These are phyloP conservation scores for Hydriomena furcata DNA, from an alignment of 2,888 invertebrate genomes.

Conservation along the genomic window DNA sequence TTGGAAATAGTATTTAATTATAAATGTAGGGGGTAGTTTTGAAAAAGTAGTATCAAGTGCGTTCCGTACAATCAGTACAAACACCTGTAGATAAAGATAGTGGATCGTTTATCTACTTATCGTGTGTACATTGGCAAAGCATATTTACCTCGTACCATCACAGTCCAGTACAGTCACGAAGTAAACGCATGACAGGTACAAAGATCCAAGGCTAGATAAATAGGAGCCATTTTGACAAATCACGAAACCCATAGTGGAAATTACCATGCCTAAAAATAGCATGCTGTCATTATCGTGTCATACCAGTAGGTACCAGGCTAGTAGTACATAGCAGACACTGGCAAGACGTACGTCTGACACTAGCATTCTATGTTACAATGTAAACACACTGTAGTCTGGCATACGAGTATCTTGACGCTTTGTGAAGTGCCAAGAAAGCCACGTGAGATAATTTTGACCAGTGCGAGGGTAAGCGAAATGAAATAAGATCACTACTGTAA, in stretches of 20 bases:
- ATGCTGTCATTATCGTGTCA: too few relatives aligned
- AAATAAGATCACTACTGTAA: too few relatives aligned
- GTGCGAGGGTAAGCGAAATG: too few relatives aligned
- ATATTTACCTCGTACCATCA: slow-evolving; percentile 26
- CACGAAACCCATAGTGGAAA: background rate
- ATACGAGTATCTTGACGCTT: too few relatives aligned
- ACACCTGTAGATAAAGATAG: slow-evolving; percentile 55
- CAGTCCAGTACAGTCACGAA: slow-evolving; percentile 27
- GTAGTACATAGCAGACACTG: too few relatives aligned
- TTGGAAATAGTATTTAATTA: too few relatives aligned
- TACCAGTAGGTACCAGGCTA: too few relatives aligned
- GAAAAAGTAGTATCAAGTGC: slow-evolving; percentile 7
- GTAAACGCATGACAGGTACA: slow-evolving; percentile 19
- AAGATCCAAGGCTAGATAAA: slow-evolving; percentile 12
- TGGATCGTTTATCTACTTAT: slow-evolving; percentile 39
- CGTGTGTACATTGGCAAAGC: slow-evolving; percentile 26
- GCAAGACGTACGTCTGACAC: too few relatives aligned
- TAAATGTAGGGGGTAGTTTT: background rate
- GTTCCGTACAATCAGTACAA: slow-evolving; percentile 54
- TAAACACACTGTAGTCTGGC: too few relatives aligned
- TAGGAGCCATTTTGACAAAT: slow-evolving; percentile 1
- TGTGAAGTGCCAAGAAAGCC: too few relatives aligned
- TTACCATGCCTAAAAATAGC: background rate
- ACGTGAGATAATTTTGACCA: too few relatives aligned
- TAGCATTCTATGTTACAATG: too few relatives aligned